These are phyloP conservation scores for Anthopleura sola DNA, from an alignment of 64 coral and sea anemone species.

Conservation along the genomic window DNA sequence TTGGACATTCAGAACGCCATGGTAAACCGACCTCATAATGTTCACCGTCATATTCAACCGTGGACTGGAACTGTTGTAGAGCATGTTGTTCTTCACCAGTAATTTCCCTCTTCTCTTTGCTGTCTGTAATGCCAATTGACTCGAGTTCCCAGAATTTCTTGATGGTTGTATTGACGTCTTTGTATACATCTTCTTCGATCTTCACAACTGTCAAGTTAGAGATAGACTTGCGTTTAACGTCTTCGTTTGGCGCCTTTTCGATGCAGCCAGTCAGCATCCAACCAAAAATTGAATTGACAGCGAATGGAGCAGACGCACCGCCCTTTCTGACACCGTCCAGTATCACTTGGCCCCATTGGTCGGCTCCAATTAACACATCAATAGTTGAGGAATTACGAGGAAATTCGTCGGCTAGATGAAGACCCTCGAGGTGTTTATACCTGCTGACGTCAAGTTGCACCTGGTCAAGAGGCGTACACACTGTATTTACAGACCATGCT, in stretches of 20 bases:
- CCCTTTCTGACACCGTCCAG: neutral
- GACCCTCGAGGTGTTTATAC: neutral
- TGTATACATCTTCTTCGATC: neutral
- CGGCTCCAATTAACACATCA: neutral
- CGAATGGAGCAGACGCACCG: neutral
- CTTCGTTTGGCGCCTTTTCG: neutral
- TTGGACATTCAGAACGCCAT: neutral
- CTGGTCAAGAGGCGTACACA: neutral
- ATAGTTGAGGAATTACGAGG: neutral
- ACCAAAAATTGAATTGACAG: neutral
- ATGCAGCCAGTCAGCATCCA: neutral
- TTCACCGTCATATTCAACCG: neutral
- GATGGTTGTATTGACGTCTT: neutral
- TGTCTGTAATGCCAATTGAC: neutral
- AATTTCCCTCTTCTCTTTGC: neutral
- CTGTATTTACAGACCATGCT: neutral
- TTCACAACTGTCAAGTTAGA: neutral
- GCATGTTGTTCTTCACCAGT: neutral
- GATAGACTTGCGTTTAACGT: neutral
- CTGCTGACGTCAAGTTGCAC: neutral
- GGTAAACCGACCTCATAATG: neutral
- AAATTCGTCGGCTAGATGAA: neutral
- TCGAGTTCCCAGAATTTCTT: neutral
- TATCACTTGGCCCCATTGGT: neutral
- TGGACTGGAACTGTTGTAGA: neutral